A percentile compares a stretch with the other conserved stretches of the same genome.
Evolutionary conservation across 2,797 vertebrate genomes (phyloP).

Genomic region (Mormyrus proboscirostris): DNA sequence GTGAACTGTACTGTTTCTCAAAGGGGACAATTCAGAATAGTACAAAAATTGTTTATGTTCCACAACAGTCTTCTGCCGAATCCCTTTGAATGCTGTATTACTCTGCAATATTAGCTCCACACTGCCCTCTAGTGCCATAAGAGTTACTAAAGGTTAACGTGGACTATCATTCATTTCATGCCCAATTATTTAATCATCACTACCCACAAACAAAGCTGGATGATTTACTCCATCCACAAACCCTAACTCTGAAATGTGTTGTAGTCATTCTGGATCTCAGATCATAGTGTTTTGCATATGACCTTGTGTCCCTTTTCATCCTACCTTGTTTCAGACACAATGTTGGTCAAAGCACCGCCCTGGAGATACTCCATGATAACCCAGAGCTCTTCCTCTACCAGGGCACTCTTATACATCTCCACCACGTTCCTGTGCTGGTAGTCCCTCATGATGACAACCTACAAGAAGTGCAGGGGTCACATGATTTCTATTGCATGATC

Average conservation of each 20-base stretch:
- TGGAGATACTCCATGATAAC: constrained; percentile 99
- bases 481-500: not conserved
- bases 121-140: constrained; percentile 59
- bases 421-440: constrained; percentile 95
- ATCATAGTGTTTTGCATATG: not conserved
- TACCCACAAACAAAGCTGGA: not conserved
- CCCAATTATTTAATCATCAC: not conserved
- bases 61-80: not conserved
- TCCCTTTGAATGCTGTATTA: not conserved
- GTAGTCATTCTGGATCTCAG: not conserved
- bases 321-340: constrained; percentile 95
- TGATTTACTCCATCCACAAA: not conserved
- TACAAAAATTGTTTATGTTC: not conserved
- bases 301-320: constrained; percentile 1
- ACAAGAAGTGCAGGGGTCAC: constrained; percentile 15
- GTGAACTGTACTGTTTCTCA: constrained; percentile 29
- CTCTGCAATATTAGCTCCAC: constrained; percentile 35
- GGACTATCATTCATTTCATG: not conserved
- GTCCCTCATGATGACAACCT: constrained; percentile 99
- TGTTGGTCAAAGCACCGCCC: constrained; percentile 95
- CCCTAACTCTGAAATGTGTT: not conserved
- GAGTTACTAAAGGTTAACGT: not conserved
- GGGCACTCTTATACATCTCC: constrained; percentile 97
- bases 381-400: constrained; percentile 98
- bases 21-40: not conserved